Evolutionary conservation across 2,888 invertebrate genomes (phyloP), one percentile per base, ranked within the genome.

Genomic region (Oeneis ivallda): DNA sequence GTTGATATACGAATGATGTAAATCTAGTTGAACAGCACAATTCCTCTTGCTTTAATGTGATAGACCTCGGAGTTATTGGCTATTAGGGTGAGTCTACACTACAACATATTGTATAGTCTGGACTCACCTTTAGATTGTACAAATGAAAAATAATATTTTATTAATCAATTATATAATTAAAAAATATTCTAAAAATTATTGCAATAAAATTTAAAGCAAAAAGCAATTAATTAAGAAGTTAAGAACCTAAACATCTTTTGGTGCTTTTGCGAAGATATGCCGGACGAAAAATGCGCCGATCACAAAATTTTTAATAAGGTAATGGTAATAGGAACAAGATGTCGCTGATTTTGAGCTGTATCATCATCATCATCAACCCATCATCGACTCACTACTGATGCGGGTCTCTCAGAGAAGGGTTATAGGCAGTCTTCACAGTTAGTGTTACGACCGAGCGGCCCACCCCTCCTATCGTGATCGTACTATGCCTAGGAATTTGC

Each of bases 11-110:
- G 32, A 52, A n/a, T 32, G 4, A 19, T 52, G n/a, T 52, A 32
- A 32, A 37, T 59, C 50, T 50, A 60, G 49, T 49, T 15, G 45
- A 54, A 26, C 49, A 41, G 56, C 60, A 26, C n/a, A 54, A 61
- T 65, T 32, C 37, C 9, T 34, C 0, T 65, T 65, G 49, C 61
- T 65, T 57, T 45, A 45, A 39, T 65, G 65, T 65, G 56, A 65
- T 65, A 50, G 65, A 65, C 57, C 61, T 65, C 62, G 52, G n/a
- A 26, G 19, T 52, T 32, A 32, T n/a, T 32, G 2, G 32, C 52
- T 26, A n/a, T 52, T 52, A 47, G 47, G n/a, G 34, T n/a, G 4
- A 60, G 17, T 60, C 37, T 9, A 47, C 47, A 17, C 47, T 47
- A 45, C 13, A 41, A 41, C 13, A 41, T 41, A 41, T 13, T n/a